phyloP scores from a whole-genome alignment of 2,113 vertebrate species.

The Corydoras maculifer region DNA sequence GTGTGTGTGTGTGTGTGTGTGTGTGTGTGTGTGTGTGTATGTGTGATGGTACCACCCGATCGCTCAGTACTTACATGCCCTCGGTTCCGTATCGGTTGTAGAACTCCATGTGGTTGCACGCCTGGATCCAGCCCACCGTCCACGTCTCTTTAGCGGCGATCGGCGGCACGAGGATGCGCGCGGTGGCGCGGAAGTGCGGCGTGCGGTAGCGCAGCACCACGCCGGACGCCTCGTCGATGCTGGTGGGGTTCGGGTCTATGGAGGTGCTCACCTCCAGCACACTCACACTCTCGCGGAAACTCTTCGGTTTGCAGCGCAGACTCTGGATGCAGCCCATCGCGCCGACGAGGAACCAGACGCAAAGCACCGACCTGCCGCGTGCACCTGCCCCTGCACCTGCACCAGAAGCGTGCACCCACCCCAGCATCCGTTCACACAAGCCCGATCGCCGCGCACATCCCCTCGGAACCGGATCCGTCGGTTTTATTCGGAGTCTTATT shows the following conservation, averaged over 20 bases:
- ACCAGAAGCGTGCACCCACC: background rate
- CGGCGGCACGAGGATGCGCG: slow-evolving; percentile 86
- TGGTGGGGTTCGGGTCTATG: slow-evolving; percentile 92
- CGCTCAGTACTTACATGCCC: slow-evolving; percentile 84
- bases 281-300: slow-evolving; percentile 87
- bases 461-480: no score
- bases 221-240: slow-evolving; percentile 91
- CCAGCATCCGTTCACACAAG: background rate
- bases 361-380: background rate
- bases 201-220: slow-evolving; percentile 96
- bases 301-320: slow-evolving; percentile 91
- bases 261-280: slow-evolving; percentile 88
- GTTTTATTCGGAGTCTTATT: no score
- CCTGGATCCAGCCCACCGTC: slow-evolving; percentile 97
- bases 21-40: no score
- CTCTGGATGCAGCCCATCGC: slow-evolving; percentile 98
- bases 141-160: slow-evolving; percentile 87
- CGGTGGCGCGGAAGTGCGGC: slow-evolving; percentile 89
- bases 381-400: background rate
- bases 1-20: no score
- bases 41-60: background rate
- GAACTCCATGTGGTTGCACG: slow-evolving; percentile 98
- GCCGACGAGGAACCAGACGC: slow-evolving; percentile 61
- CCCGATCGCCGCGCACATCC: background rate
- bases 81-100: slow-evolving; percentile 91